Base-by-base conservation (phyloP, 2,113 vertebrate genomes). In the Eudyptes chrysolophus region DNA sequence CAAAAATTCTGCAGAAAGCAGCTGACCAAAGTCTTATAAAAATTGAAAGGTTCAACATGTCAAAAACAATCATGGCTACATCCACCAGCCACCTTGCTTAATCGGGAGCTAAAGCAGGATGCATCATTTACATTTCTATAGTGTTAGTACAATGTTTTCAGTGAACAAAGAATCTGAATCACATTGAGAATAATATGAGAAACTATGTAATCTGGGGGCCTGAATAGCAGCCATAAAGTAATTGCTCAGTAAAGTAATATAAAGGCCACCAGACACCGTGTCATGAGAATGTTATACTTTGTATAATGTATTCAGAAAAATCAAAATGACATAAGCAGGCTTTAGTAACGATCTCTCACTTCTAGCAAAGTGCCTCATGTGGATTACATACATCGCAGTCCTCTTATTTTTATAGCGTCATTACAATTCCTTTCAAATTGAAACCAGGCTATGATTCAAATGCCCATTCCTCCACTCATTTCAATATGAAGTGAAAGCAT, bases 391-490 rank as follows among this genome's bases (percentile, higher is more conserved):
- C 75, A 18, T 34, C 62, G 58, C 82, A 90, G 62, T 65, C 42
- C 57, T 82, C 70, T 76, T 70, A 76, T 95, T 96, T 97, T 90
- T 90, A 94, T 86, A 90, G 87, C 44, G 54, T 65, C 65, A 42
- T 70, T 84, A 70, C n/a, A 60, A 80, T 93, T 94, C 75, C 18
- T 84, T 84, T 77, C 76, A 88, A 88, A 92, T 9, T 94, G 62
- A 94, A 96, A 81, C 42, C 70, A 90, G 76, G 42, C 75, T 89
- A 25, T 51, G 55, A 89, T 81, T 77, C 64, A 92, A 80, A 58
- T 54, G 46, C 36, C 29, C 27, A 4, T 74, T 90, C 30, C 51
- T 92, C 42, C n/a, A 54, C 51, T 81, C 40, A 46, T 85, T 90
- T 86, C 46, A 62, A 36, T 44, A 44, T 25, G 20, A 94, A 94